Evolutionary conservation across 2,888 invertebrate species (phyloP).

Genomic region (Drosophila gaucha): DNA sequence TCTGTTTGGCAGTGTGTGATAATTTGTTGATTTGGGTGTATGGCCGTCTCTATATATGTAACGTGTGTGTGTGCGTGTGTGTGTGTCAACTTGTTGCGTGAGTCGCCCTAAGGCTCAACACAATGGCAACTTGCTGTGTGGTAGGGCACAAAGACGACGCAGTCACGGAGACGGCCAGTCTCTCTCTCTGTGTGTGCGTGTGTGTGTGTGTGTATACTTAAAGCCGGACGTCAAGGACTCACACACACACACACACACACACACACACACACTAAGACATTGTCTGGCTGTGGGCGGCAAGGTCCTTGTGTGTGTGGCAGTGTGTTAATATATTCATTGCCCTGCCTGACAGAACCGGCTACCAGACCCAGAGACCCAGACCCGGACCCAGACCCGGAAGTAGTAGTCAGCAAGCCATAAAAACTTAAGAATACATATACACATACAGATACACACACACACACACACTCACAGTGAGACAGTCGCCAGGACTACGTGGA

Average conservation of each 20-base stretch:
- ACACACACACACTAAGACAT: conserved; percentile 53
- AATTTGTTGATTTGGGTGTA: conserved; percentile 68
- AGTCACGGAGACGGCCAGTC: conserved; percentile 37
- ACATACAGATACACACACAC: conserved; percentile 18
- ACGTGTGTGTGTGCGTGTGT: conserved; percentile 10
- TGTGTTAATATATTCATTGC: conserved; percentile 82
- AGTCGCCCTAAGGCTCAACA: conserved; percentile 65
- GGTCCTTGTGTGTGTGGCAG: conserved; percentile 51
- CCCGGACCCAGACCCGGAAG: conserved; percentile 71
- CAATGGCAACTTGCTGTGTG: conserved; percentile 47
- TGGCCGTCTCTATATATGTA: conserved; percentile 10
- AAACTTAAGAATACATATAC: conserved; percentile 70
- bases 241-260: conserved; percentile 25
- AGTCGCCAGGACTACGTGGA: conserved; percentile 48
- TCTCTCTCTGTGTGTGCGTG: not conserved
- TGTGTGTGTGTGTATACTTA: conserved; percentile 44
- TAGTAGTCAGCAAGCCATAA: conserved; percentile 81
- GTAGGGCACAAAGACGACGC: conserved; percentile 23
- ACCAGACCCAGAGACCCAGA: conserved; percentile 27
- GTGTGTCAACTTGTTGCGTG: conserved; percentile 67
- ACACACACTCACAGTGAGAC: conserved; percentile 24
- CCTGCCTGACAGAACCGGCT: conserved; percentile 45
- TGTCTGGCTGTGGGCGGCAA: conserved; percentile 46
- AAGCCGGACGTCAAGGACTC: conserved; percentile 73
- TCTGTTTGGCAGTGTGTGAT: conserved; percentile 57